These are phyloP conservation scores for Varecia variegata DNA, from an alignment of 2,797 vertebrate species.

Conservation along the genomic window DNA sequence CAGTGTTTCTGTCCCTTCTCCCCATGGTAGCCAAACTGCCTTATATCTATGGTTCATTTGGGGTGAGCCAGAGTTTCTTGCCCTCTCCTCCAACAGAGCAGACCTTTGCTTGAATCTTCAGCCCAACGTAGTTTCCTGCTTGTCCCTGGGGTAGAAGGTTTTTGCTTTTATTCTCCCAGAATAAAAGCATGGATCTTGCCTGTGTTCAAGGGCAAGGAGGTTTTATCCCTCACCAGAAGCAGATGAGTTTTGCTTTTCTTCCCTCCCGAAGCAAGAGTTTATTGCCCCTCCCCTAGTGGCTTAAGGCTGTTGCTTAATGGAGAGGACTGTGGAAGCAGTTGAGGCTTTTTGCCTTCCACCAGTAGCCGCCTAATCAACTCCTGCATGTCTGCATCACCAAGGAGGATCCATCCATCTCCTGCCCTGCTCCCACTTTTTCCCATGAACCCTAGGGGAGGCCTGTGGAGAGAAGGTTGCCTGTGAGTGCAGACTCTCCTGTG, in stretches of 20 bases:
- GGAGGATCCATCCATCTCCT: background rate
- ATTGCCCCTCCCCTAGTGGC: background rate
- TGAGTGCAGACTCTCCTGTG: background rate
- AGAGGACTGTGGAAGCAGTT: background rate
- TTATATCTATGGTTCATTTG: background rate
- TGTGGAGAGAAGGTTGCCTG: background rate
- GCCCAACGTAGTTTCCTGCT: background rate
- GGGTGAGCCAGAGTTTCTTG: background rate
- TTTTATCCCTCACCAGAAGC: background rate
- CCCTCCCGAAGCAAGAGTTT: background rate
- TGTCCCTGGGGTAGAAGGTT: background rate
- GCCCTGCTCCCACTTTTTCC: background rate
- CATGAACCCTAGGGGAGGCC: background rate
- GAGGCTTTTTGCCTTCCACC: background rate
- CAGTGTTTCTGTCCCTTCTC: background rate
- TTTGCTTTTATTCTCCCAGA: background rate
- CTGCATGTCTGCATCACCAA: background rate
- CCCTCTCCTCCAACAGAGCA: background rate
- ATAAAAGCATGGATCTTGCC: background rate
- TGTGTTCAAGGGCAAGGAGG: background rate
- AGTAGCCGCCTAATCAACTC: background rate
- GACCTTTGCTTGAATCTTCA: background rate
- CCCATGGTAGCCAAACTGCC: background rate
- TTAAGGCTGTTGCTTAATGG: background rate
- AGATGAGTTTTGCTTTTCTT: background rate